phyloP scores from a whole-genome alignment of 2,888 invertebrate species.

The Plebejus anna region DNA sequence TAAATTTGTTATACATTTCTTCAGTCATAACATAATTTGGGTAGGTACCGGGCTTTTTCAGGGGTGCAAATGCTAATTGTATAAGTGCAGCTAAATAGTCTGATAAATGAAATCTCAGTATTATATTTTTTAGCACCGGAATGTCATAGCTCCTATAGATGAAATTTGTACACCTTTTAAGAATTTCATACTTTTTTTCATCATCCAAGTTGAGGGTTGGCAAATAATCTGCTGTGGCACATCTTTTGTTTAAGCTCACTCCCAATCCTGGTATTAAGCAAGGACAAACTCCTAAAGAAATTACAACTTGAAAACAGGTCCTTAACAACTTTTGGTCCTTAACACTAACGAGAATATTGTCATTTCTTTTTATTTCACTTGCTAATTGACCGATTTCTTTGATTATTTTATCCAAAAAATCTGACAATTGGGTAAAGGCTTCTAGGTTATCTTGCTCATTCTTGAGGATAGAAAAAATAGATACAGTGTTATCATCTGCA shows the following conservation, averaged over 20 bases:
- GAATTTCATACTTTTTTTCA: conserved; percentile 72
- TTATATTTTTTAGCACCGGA: conserved; percentile 76
- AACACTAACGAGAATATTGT: conserved; percentile 80
- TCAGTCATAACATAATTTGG: conserved; percentile 75
- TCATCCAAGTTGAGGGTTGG: conserved; percentile 58
- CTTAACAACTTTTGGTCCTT: conserved; percentile 83
- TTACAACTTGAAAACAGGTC: conserved; percentile 80
- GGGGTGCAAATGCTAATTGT: conserved; percentile 84
- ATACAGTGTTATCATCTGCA: conserved; percentile 56
- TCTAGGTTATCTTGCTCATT: conserved; percentile 34
- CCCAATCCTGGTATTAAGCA: conserved; percentile 84
- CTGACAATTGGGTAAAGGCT: conserved; percentile 50
- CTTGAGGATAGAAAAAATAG: conserved; percentile 42
- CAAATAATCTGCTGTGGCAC: conserved; percentile 53
- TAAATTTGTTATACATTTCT: conserved; percentile 74
- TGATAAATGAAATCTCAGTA: conserved; percentile 78
- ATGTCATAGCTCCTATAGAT: conserved; percentile 68
- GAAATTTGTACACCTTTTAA: conserved; percentile 72
- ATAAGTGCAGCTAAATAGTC: conserved; percentile 84
- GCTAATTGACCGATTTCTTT: conserved; percentile 63
- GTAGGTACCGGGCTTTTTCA: conserved; percentile 79
- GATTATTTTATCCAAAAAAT: conserved; percentile 65
- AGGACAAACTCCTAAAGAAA: conserved; percentile 83
- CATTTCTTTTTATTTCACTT: conserved; percentile 49
- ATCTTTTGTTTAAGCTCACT: conserved; percentile 67